Evolutionary conservation across 2,888 invertebrate genomes (phyloP), one percentile per base, ranked within the genome.

Genomic region (Microchrysa polita): DNA sequence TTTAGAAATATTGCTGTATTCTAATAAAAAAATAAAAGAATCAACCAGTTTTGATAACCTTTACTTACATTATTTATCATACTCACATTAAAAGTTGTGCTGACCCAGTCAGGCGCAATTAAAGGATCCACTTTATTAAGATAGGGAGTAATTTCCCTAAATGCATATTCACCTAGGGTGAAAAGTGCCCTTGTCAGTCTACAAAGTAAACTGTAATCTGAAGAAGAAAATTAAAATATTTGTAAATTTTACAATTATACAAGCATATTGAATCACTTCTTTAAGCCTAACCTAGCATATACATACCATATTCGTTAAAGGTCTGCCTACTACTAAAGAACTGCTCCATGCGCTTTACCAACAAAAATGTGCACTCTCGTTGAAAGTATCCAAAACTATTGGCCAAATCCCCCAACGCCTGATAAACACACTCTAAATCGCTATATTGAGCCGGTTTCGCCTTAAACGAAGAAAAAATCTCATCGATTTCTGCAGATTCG

Each of bases 71-170:
- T n/a, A 7, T 34, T 61, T 57, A 40, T 40, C 57, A 9, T 67
- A 60, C 74, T 77, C 77, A 81, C 81, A 27, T 81, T 79, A 74
- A 84, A 79, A 76, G 82, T 80, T 48, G 79, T 78, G 77, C 81
- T 80, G 4, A 84, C 73, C 20, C 78, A 79, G 5, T 82, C 82
- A 0, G 84, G 82, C 18, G 82, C 76, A 18, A 79, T 75, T 1
- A 79, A 76, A 0, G 78, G 77, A 42, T 82, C 79, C 10, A 84
- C 76, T 74, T 83, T 81, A 73, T 82, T 80, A 22, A 83, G 79
- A 61, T 80, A 85, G 0, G 83, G 82, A 74, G 83, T 82, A 63
- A 85, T 81, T 76, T 85, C 84, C 0, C 85, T 79, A 59, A 83
- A 83, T 1, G 84, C 84, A 67, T 80, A 82, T 74, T 85, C 85